phyloP scores from a whole-genome alignment of 2,797 vertebrate genomes.

The Toxotes lorentzi region DNA sequence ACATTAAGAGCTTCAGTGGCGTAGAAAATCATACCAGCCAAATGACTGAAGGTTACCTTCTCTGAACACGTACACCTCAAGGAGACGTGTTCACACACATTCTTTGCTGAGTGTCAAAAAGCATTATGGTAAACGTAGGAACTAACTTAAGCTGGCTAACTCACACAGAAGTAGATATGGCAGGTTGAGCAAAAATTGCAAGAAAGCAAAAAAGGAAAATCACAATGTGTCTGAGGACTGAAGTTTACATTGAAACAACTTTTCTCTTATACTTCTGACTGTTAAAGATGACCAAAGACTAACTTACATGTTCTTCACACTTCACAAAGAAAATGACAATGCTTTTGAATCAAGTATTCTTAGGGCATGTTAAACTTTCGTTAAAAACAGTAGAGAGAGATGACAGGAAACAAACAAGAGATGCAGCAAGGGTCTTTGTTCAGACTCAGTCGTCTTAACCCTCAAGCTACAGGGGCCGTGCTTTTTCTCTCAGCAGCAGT shows the following conservation, averaged over 20 bases:
- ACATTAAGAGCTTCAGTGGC: too few species aligned
- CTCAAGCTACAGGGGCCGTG: not conserved
- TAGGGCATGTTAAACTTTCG: too few species aligned
- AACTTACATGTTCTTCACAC: not conserved
- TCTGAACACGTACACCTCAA: not conserved
- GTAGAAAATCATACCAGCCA: not conserved
- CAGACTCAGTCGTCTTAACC: not conserved
- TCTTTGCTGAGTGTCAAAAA: conserved; percentile 1
- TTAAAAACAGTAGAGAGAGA: not conserved
- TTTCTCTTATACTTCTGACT: not conserved
- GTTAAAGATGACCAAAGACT: not conserved
- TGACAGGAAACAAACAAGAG: not conserved
- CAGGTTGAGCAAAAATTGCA: not conserved
- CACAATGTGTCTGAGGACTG: not conserved
- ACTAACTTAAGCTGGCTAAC: not conserved
- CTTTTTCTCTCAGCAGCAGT: not conserved
- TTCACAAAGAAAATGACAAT: not conserved
- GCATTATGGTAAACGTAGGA: conserved; percentile 6
- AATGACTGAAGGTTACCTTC: not conserved
- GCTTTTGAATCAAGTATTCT: not conserved
- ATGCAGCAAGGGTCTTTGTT: not conserved
- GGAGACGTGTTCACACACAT: conserved; percentile 5
- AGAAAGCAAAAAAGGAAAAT: not conserved
- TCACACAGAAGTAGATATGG: conserved; percentile 2
- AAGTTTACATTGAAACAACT: not conserved